Evolutionary conservation across 2,888 invertebrate genomes (phyloP), one percentile per base, ranked within the genome.

Genomic region (Mimachlamys varia): DNA sequence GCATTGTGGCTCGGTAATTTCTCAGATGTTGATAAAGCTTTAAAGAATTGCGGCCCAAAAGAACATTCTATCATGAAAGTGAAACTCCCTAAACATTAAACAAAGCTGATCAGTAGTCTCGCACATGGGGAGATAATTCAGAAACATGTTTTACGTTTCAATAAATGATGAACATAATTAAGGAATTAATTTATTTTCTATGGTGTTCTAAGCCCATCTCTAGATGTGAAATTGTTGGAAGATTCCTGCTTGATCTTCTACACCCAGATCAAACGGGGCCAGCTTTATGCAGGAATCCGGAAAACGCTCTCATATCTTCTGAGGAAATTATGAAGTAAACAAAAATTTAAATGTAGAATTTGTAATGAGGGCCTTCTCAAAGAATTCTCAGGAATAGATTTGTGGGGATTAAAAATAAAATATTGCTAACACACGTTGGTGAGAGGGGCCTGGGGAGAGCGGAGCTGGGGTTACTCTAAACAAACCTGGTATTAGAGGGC

Each of bases 281-380:
- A 76, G 76, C 76, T 76, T 76, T 76, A 76, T 1, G 4, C 12
- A 27, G 76, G 76, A 27, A 76, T 76, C 76, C 27, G 76, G 76
- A 76, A 76, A 33, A 76, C 33, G 76, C 76, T 76, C 76, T 76
- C 76, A 76, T 76, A 76, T 76, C 76, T 76, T 76, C 76, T 76
- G 76, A 76, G 12, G 76, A 76, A 76, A 76, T 76, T 76, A 76
- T 7, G 27, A 76, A 33, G 76, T 76, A 76, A 76, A 76, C 76
- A 76, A 33, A 44, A 76, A 76, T 76, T 76, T 76, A 27, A 76
- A 76, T 76, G 22, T 76, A 76, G 33, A 76, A 76, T 76, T 76
- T 76, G 76, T 76, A 76, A 76, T 76, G 76, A 76, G 76, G 76
- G 33, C 27, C 12, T 76, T 76, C 76, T 76, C 76, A 76, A 5